phyloP scores from a whole-genome alignment of 2,797 vertebrate genomes.

The Parauchenoglanis ngamensis region DNA sequence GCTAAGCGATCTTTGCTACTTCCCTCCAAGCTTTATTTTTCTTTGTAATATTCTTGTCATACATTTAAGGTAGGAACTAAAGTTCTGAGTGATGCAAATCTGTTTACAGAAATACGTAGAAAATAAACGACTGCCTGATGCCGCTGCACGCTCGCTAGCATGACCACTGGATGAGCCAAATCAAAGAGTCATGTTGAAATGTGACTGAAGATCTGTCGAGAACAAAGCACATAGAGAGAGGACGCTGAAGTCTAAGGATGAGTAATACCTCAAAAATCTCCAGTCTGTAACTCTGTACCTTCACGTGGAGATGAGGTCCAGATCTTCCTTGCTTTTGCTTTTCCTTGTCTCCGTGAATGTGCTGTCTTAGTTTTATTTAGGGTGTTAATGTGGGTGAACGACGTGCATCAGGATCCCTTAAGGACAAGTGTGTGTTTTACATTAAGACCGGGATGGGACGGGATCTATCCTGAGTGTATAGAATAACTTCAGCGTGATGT shows the following conservation, averaged over 20 bases:
- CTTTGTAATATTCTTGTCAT: background rate
- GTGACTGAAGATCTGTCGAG: background rate
- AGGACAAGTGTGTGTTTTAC: slow-evolving; percentile 42
- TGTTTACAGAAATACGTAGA: too few relatives aligned
- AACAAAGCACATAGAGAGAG: background rate
- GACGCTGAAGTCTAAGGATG: background rate
- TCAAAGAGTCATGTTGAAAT: background rate
- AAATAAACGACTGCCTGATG: too few relatives aligned
- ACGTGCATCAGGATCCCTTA: slow-evolving; percentile 16
- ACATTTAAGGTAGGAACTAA: too few relatives aligned
- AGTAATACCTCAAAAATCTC: background rate
- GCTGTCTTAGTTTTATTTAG: background rate
- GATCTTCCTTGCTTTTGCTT: background rate
- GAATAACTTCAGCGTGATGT: slow-evolving; percentile 44
- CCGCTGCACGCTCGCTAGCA: background rate
- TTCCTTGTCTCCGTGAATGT: background rate
- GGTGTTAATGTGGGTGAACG: background rate
- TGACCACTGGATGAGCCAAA: too few relatives aligned
- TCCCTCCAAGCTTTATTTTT: too few relatives aligned
- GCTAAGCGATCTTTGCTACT: too few relatives aligned
- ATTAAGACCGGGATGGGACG: slow-evolving; percentile 14
- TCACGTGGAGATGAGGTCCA: background rate
- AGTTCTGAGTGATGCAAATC: too few relatives aligned
- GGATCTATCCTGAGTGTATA: slow-evolving; percentile 32
- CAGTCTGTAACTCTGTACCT: background rate